These are phyloP conservation scores for Antidorcas marsupialis DNA, from an alignment of 2,113 vertebrate genomes.

Conservation along the genomic window DNA sequence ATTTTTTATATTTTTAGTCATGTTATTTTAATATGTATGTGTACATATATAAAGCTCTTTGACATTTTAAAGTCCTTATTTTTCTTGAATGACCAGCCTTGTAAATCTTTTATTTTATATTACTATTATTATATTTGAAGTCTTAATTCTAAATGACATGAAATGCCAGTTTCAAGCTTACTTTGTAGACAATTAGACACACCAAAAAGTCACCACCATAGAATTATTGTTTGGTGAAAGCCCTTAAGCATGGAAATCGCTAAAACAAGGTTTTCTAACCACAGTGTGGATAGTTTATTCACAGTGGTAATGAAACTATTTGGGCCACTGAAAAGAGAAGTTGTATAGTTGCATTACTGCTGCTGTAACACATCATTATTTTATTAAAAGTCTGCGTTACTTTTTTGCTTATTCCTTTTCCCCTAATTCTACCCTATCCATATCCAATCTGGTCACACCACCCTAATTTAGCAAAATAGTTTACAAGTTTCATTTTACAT, in stretches of 20 bases:
- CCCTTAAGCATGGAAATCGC: background rate
- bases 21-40: background rate
- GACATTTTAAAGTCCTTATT: background rate
- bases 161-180: background rate
- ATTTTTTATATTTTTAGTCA: background rate
- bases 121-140: background rate
- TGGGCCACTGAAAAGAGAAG: background rate
- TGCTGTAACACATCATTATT: background rate
- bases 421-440: rapidly evolving
- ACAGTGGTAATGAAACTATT: background rate
- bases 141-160: background rate
- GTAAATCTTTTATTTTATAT: background rate
- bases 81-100: background rate
- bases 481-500: background rate
- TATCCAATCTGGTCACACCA: background rate
- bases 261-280: conserved; percentile 16
- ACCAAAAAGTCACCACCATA: background rate
- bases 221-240: conserved; percentile 16
- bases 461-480: background rate
- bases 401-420: background rate
- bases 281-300: background rate
- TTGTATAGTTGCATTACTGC: background rate
- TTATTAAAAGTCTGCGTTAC: background rate
- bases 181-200: background rate
- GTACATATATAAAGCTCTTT: background rate